phyloP scores from a whole-genome alignment of 2,113 vertebrate species.

The Dissostichus mawsoni region DNA sequence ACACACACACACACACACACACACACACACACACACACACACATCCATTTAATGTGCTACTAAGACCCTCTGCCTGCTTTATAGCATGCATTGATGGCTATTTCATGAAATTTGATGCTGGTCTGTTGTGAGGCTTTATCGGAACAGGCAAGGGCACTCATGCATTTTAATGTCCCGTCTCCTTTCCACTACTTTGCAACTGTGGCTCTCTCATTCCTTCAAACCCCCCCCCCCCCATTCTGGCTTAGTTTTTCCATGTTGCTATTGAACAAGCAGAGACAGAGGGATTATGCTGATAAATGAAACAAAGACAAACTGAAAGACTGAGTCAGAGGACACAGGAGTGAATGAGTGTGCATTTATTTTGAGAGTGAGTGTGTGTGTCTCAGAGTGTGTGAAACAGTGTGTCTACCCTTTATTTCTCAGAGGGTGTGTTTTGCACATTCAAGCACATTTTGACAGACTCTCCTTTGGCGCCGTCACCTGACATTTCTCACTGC shows the following conservation, averaged over 20 bases:
- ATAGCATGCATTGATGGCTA: conserved; percentile 41
- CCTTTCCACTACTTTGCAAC: conserved; percentile 39
- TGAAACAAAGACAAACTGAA: conserved; percentile 54
- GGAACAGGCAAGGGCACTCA: conserved; percentile 68
- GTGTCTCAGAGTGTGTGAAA: neutral
- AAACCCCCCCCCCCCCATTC: neutral
- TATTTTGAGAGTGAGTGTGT: neutral
- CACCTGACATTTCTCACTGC: conserved; percentile 20
- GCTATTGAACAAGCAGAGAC: conserved; percentile 57
- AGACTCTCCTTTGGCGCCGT: neutral
- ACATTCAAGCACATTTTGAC: neutral
- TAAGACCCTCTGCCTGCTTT: conserved; percentile 13
- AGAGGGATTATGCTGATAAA: conserved; percentile 61
- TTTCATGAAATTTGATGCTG: conserved; percentile 66
- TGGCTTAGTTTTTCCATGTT: conserved; percentile 49
- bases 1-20: too few species aligned
- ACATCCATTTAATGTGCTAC: neutral
- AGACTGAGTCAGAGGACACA: conserved; percentile 58
- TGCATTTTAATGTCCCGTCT: conserved; percentile 68
- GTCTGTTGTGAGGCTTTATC: conserved; percentile 65
- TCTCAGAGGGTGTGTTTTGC: neutral
- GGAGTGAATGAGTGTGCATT: conserved; percentile 17
- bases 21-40: too few species aligned
- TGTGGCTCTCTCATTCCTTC: conserved; percentile 22
- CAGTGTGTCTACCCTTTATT: neutral